Evolutionary conservation across 2,113 vertebrate genomes (phyloP).

Genomic region (Stegostoma tigrinum): DNA sequence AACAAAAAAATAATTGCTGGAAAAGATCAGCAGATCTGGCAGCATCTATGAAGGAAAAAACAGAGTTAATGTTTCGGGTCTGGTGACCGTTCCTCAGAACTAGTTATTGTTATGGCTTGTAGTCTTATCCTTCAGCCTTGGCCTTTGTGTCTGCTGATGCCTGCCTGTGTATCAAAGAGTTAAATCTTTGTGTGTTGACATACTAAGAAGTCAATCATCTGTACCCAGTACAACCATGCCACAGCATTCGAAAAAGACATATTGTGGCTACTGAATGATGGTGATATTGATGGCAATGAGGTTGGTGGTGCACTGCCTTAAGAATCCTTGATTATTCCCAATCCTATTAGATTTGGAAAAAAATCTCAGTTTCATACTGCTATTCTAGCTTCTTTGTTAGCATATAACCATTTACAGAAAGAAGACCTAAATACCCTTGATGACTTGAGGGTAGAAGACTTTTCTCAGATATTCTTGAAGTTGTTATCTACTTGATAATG

Average conservation of each 20-base stretch:
- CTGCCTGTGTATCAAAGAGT: too few species aligned
- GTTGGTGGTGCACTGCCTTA: neutral
- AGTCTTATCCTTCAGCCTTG: too few species aligned
- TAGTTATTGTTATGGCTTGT: too few species aligned
- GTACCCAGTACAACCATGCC: neutral
- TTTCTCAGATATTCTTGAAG: neutral
- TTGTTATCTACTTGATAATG: neutral
- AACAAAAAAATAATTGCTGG: too few species aligned
- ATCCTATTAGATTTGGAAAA: neutral
- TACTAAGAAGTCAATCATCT: neutral
- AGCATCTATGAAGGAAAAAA: too few species aligned
- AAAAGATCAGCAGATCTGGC: too few species aligned
- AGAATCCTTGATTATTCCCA: neutral
- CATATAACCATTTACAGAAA: neutral
- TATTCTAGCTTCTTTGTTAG: neutral
- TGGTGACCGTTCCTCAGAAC: too few species aligned
- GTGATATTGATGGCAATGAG: neutral
- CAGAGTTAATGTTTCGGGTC: too few species aligned
- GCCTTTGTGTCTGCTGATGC: too few species aligned
- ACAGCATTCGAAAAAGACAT: neutral
- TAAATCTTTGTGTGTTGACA: too few species aligned
- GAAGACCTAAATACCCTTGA: neutral
- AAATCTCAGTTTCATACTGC: neutral
- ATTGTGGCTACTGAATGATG: neutral
- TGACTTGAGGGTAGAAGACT: neutral